Percentiles rank a stretch among this genome's conserved stretches.
Evolutionary conservation across 2,113 vertebrate species (phyloP).

Genomic region (Galeopterus variegatus): DNA sequence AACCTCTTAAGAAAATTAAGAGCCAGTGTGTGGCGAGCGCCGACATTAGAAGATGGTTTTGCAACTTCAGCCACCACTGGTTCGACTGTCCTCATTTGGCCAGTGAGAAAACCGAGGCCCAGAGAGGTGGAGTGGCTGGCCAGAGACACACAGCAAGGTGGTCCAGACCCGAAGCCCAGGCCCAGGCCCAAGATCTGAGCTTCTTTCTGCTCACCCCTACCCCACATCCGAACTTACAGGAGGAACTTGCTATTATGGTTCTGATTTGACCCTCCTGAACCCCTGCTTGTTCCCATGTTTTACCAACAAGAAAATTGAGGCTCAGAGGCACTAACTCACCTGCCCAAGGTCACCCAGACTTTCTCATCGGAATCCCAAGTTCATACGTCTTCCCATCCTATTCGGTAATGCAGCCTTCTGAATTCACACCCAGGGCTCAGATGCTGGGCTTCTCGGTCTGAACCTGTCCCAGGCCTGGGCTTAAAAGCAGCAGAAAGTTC

Average conservation of each 20-base stretch:
- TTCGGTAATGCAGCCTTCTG: rapidly evolving
- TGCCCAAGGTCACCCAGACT: neutral
- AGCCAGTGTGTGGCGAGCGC: neutral
- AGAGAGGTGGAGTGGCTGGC: slow-evolving; percentile 20
- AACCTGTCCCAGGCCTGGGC: neutral
- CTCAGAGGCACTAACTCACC: neutral
- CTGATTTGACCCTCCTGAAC: rapidly evolving
- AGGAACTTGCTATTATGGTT: neutral
- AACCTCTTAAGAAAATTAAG: slow-evolving; percentile 66
- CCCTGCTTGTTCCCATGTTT: neutral
- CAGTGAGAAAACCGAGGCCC: neutral
- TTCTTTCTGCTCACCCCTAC: neutral
- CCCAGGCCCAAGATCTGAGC: rapidly evolving
- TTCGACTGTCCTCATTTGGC: slow-evolving; percentile 6
- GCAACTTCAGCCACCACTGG: neutral
- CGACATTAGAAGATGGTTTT: neutral
- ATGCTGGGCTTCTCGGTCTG: neutral
- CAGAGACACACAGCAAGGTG: slow-evolving; percentile 24
- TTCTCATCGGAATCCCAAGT: rapidly evolving
- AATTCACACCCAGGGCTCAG: neutral
- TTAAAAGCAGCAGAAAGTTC: neutral
- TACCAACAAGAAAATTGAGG: neutral
- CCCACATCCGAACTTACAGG: neutral
- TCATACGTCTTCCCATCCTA: neutral
- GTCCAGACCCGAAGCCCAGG: neutral